Conservation (phyloP, 1,140 invertebrate species). For the Heterodera schachtii region DNA sequence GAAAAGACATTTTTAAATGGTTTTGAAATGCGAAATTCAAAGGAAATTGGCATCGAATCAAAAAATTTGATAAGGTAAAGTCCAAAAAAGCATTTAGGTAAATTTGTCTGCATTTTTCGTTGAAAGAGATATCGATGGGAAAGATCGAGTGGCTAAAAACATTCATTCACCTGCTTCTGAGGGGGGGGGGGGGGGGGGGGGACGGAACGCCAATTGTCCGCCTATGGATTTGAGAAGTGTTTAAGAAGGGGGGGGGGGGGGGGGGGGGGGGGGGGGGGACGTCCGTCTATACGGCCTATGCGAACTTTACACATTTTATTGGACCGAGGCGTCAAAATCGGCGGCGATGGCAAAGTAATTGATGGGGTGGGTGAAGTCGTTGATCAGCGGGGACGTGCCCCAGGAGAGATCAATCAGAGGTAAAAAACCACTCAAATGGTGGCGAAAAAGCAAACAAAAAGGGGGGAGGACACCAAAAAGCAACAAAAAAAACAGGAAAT, state of each 20-base stretch:
- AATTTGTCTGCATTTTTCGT: not conserved
- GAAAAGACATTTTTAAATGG: not conserved
- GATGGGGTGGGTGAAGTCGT: not conserved
- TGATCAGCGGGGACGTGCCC: not conserved
- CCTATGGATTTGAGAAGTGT: not conserved
- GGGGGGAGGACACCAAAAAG: too few species aligned
- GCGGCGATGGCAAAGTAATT: not conserved
- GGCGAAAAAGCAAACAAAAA: not conserved
- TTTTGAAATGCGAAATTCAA: not conserved
- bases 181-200: too few species aligned
- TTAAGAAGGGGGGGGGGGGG: too few species aligned
- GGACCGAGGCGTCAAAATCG: not conserved
- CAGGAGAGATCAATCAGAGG: too few species aligned
- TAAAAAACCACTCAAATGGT: too few species aligned
- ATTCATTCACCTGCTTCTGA: not conserved
- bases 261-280: too few species aligned
- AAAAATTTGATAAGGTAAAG: not conserved
- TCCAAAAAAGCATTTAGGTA: not conserved
- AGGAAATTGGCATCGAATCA: not conserved
- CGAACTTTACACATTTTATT: not conserved
- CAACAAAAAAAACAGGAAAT: too few species aligned
- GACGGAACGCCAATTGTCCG: not conserved
- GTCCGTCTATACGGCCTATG: not conserved
- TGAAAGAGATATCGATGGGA: not conserved
- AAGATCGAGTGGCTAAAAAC: not conserved